phyloP scores from a whole-genome alignment of 2,888 invertebrate species.

The Meteorus colon region DNA sequence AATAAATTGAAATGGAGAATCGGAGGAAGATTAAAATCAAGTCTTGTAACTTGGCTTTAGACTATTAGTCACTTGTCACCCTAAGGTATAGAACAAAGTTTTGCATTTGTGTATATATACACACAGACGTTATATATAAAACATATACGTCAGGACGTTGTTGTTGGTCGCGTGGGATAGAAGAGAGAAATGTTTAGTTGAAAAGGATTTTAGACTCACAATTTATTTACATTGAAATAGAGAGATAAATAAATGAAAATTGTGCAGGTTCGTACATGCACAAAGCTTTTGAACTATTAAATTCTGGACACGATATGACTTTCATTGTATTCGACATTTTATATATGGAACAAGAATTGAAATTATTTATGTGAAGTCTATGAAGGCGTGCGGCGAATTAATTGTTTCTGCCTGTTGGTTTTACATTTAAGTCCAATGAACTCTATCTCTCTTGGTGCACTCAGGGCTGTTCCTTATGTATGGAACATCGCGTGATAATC shows the following conservation, averaged over 20 bases:
- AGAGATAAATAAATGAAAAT: background rate
- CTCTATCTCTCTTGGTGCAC: slow-evolving; percentile 45
- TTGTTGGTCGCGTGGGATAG: background rate
- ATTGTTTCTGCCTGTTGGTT: slow-evolving; percentile 10
- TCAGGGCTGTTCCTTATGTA: slow-evolving; percentile 37
- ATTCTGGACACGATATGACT: background rate
- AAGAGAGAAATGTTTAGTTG: slow-evolving; percentile 4
- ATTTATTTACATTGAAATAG: background rate
- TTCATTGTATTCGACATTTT: background rate
- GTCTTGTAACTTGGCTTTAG: slow-evolving; percentile 45
- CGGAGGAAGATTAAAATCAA: slow-evolving; percentile 25
- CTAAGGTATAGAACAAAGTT: slow-evolving; percentile 19
- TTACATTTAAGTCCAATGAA: slow-evolving; percentile 62
- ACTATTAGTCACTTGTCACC: slow-evolving; percentile 51
- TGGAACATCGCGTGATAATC: slow-evolving; percentile 67
- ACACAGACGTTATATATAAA: background rate
- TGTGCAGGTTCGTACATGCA: background rate
- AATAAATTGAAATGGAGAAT: slow-evolving; percentile 31
- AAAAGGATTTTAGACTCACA: background rate
- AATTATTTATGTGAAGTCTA: background rate
- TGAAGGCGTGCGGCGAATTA: slow-evolving; percentile 2
- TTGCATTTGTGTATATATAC: slow-evolving; percentile 1
- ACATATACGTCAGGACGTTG: background rate
- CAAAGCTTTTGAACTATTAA: background rate
- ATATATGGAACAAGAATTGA: background rate